Base-by-base conservation (phyloP, 92 coral and sea anemone species). In the Phenganax subtilis region DNA sequence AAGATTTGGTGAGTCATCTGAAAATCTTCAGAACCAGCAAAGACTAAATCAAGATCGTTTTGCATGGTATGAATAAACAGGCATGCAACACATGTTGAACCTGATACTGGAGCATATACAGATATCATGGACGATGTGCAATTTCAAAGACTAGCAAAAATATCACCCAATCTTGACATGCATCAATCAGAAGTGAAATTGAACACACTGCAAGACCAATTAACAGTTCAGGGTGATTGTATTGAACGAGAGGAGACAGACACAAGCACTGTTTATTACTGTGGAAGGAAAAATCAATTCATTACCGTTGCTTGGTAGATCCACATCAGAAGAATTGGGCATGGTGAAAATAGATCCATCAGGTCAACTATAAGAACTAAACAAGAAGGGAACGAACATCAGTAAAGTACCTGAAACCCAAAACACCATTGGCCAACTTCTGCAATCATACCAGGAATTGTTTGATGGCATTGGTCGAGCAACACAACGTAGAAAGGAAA, bases 401-500 rank as follows among this genome's bases (percentile, higher is more conserved):
- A 52, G 56, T 6, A 52, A 70, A 16, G 9, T 52, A 70, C 56
- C 16, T 6, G 75, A 37, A 70, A 70, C 75, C 6, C 75, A 52
- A 17, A 9, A 56, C 29, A 53, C 25, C 0, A 54, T 17, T 52
- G 30, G 52, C 28, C 12, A 72, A 14, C 28, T 51, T 3, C 77
- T 72, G 12, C 12, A 53, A n/a, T 14, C 77, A 55, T 51, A 7
- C 10, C 77, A 51, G 20, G 30, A 72, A 8, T 29, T 51, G 17
- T 72, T 51, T 8, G 57, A 72, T 20, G 58, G 90, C 25, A 68
- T 84, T 54, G 85, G 87, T 75, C 72, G 82, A 71, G 87, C 87
- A 59, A 71, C 55, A 47, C 71, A 85, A 54, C 63, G 84, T 12
- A 85, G 87, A 14, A 47, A 84, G 74, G 79, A 84, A 29, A 87